A percentile compares a stretch with the other conserved stretches of the same genome.
phyloP scores from a whole-genome alignment of 2,888 invertebrate species.

The Heliconius cydno region DNA sequence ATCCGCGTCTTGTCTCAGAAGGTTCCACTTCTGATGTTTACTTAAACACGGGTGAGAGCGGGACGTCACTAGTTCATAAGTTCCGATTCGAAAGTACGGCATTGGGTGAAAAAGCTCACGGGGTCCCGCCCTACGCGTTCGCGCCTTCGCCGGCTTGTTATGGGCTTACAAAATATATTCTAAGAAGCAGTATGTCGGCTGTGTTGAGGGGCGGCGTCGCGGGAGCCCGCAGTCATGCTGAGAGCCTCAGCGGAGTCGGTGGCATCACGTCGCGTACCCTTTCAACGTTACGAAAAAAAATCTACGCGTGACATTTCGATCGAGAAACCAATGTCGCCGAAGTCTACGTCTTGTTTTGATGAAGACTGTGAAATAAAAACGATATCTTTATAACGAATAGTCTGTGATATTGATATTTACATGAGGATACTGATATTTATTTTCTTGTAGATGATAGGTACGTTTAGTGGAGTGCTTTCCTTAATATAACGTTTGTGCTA shows the following conservation, averaged over 20 bases:
- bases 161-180: constrained; percentile 69
- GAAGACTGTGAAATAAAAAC: constrained; percentile 58
- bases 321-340: constrained; percentile 66
- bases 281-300: constrained; percentile 74
- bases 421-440: constrained; percentile 71
- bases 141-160: constrained; percentile 65
- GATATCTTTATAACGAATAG: constrained; percentile 72
- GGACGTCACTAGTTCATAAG: constrained; percentile 54
- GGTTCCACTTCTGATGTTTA: constrained; percentile 54
- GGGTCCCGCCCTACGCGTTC: constrained; percentile 77
- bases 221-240: constrained; percentile 83
- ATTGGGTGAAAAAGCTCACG: constrained; percentile 77
- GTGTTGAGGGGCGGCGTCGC: constrained; percentile 79
- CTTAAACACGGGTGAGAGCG: constrained; percentile 52
- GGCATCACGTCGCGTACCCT: constrained; percentile 79
- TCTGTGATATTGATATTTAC: constrained; percentile 72
- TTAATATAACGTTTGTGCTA: constrained; percentile 53
- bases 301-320: constrained; percentile 70
- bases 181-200: constrained; percentile 80
- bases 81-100: constrained; percentile 54
- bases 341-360: constrained; percentile 54
- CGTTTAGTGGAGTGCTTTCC: constrained; percentile 74
- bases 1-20: constrained; percentile 51
- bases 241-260: constrained; percentile 79
- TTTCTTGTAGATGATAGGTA: constrained; percentile 56